Conservation (phyloP, 2,797 vertebrate genomes). For the Pelobates cultripes region DNA sequence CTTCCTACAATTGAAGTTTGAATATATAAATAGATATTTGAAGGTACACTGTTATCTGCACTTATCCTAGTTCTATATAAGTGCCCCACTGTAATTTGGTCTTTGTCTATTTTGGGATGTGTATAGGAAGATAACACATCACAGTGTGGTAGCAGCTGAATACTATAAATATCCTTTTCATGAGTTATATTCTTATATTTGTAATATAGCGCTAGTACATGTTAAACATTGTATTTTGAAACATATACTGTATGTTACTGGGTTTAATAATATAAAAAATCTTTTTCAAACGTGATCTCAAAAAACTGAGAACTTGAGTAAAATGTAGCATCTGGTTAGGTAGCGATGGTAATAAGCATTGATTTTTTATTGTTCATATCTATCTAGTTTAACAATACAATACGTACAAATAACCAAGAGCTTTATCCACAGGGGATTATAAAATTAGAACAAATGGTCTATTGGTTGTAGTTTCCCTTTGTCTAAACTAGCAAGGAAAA, state of each 20-base stretch:
- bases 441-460: conserved; percentile 43
- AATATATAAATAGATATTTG: too few relatives aligned
- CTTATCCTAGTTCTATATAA: too few relatives aligned
- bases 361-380: conserved; percentile 40
- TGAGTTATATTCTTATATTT: too few relatives aligned
- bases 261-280: not conserved
- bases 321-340: conserved; percentile 4
- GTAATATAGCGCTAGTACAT: not conserved
- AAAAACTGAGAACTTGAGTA: not conserved
- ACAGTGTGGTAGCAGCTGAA: too few relatives aligned
- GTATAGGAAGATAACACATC: too few relatives aligned
- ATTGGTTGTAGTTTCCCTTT: conserved; percentile 42
- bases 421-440: conserved; percentile 29
- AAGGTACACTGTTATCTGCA: too few relatives aligned
- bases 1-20: too few relatives aligned
- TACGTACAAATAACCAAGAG: conserved; percentile 39
- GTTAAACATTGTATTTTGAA: not conserved
- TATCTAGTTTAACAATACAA: conserved; percentile 34
- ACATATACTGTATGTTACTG: not conserved
- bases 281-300: not conserved
- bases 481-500: conserved; percentile 32
- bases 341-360: conserved; percentile 26
- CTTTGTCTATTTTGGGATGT: too few relatives aligned
- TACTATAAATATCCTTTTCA: too few relatives aligned
- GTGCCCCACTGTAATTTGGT: too few relatives aligned